phyloP scores from a whole-genome alignment of 2,888 invertebrate species.

The Pheosia gnoma region DNA sequence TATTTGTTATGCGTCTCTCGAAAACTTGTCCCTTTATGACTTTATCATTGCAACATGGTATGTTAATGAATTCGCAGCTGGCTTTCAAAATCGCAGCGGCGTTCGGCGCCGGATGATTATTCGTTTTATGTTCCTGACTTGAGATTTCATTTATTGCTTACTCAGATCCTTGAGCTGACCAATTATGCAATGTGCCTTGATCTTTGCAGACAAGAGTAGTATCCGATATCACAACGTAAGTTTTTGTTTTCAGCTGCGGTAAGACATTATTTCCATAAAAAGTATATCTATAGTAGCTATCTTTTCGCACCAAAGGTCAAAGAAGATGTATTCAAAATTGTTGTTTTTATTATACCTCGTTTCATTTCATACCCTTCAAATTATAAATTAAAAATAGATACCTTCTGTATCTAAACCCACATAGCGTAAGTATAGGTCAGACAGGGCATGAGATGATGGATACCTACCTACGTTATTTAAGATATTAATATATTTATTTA shows the following conservation, averaged over 20 bases:
- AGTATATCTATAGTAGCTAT: too few species aligned
- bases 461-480: too few species aligned
- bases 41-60: slow-evolving; percentile 43
- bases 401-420: too few species aligned
- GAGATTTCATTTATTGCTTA: slow-evolving; percentile 24
- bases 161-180: slow-evolving; percentile 31
- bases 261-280: not conserved
- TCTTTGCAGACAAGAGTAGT: slow-evolving; percentile 15
- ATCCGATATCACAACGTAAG: slow-evolving; percentile 2
- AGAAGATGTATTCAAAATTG: too few species aligned
- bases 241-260: not conserved
- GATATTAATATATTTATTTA: too few species aligned
- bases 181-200: slow-evolving; percentile 30
- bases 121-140: slow-evolving; percentile 16
- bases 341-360: too few species aligned
- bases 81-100: slow-evolving; percentile 29
- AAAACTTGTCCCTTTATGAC: slow-evolving; percentile 42
- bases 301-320: too few species aligned
- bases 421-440: too few species aligned
- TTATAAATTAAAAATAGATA: too few species aligned
- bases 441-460: too few species aligned
- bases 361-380: too few species aligned
- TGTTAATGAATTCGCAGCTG: slow-evolving; percentile 42
- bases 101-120: slow-evolving; percentile 14
- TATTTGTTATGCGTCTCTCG: slow-evolving; percentile 28